A percentile compares a stretch with the other conserved stretches of the same genome.
phyloP scores from a whole-genome alignment of 2,888 invertebrate species.

The Adelphocoris suturalis region DNA sequence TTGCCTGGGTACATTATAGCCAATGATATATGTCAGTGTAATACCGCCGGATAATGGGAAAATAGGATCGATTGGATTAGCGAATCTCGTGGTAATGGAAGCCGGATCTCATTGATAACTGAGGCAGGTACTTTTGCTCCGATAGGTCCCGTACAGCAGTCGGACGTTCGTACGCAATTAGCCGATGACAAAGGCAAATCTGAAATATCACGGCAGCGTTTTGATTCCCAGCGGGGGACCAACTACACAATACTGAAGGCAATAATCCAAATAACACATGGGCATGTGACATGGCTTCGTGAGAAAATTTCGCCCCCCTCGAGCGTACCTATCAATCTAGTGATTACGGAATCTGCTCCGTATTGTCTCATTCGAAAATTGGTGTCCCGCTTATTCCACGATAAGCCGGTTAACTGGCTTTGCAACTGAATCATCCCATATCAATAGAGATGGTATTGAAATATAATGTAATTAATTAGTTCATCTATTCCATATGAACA shows the following conservation, averaged over 20 bases:
- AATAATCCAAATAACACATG: conserved; percentile 8
- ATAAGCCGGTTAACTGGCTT: too few species aligned
- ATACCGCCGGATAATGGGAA: neutral
- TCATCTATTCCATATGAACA: too few species aligned
- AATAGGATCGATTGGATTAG: neutral
- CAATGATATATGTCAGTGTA: too few species aligned
- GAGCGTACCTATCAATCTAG: neutral
- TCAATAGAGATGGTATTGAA: too few species aligned
- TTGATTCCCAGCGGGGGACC: neutral
- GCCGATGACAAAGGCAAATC: conserved; percentile 16
- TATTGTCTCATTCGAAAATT: too few species aligned
- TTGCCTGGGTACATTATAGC: too few species aligned
- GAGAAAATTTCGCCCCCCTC: neutral
- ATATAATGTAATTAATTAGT: too few species aligned
- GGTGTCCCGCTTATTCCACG: too few species aligned
- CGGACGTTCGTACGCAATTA: neutral
- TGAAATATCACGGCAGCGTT: conserved; percentile 33
- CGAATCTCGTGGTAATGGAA: neutral
- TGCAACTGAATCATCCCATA: too few species aligned
- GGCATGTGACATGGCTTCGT: neutral
- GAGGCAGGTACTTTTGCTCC: neutral
- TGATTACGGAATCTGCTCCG: neutral
- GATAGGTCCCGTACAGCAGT: neutral
- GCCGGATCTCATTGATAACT: neutral
- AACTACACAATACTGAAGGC: neutral